Conservation (phyloP, 2,797 vertebrate species). For the Myotis vivesi region DNA sequence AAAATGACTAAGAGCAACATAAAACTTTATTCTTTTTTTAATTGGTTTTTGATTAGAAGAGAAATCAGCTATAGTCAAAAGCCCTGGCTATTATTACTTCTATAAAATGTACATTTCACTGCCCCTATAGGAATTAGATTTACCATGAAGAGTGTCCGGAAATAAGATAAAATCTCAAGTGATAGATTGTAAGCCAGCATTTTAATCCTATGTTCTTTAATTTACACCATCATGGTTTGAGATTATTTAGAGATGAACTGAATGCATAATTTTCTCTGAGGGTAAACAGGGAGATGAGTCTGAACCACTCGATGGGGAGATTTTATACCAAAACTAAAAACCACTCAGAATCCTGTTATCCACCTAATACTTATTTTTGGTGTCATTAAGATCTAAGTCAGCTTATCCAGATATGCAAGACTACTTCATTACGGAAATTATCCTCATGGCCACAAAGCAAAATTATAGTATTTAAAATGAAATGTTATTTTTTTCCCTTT, state of each 20-base stretch:
- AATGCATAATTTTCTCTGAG: background rate
- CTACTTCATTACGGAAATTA: background rate
- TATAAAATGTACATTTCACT: background rate
- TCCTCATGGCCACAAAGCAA: background rate
- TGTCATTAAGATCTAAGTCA: background rate
- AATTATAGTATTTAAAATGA: background rate
- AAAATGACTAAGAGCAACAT: background rate
- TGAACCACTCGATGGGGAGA: background rate
- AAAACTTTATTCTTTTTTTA: background rate
- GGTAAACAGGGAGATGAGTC: background rate
- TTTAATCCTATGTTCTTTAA: background rate
- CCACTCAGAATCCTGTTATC: background rate
- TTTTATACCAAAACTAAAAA: background rate
- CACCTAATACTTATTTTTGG: background rate
- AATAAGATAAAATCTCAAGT: slow-evolving; percentile 12
- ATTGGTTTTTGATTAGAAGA: slow-evolving; percentile 42
- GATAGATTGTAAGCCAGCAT: background rate
- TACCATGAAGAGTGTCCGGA: background rate
- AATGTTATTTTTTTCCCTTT: background rate
- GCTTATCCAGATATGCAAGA: background rate
- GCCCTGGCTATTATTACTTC: background rate
- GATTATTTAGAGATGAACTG: background rate
- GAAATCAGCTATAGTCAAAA: background rate
- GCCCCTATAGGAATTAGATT: background rate
- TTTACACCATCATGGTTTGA: background rate